Evolutionary conservation across 2,888 invertebrate genomes (phyloP).

Genomic region (Caradrina clavipalpis): DNA sequence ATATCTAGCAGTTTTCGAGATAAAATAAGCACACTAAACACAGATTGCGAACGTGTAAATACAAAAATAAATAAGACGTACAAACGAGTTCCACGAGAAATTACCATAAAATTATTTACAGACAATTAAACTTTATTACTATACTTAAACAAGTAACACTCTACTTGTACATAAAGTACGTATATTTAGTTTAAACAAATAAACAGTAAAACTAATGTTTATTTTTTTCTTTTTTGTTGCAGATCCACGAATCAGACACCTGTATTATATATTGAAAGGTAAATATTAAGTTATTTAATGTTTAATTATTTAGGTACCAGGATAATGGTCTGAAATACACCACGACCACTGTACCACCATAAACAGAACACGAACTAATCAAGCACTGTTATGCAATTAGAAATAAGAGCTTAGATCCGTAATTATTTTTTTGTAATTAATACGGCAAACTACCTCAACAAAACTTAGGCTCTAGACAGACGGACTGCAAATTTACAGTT

Average conservation of each 20-base stretch:
- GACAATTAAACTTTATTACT: conserved; percentile 17
- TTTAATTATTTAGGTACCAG: no score
- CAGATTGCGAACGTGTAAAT: background rate
- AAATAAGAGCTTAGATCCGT: no score
- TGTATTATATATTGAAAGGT: conserved; percentile 53
- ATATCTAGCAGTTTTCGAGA: conserved; percentile 3
- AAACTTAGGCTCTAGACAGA: no score
- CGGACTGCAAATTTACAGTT: no score
- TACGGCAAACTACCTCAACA: no score
- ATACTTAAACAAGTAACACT: background rate
- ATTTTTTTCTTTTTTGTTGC: conserved; percentile 47
- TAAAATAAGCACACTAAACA: conserved; percentile 21
- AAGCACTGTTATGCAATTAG: no score
- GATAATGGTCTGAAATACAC: no score
- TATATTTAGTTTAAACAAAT: conserved; percentile 8
- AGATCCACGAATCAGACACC: conserved; percentile 43
- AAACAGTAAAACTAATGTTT: conserved; percentile 15
- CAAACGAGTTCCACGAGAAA: background rate
- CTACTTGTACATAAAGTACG: background rate
- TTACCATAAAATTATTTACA: conserved; percentile 17
- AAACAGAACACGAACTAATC: no score
- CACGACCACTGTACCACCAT: no score
- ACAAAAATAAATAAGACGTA: conserved; percentile 17
- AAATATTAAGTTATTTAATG: conserved; percentile 36
- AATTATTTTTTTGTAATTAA: no score